Conservation (phyloP, 2,888 invertebrate genomes). For the Liodrosophila aerea region DNA sequence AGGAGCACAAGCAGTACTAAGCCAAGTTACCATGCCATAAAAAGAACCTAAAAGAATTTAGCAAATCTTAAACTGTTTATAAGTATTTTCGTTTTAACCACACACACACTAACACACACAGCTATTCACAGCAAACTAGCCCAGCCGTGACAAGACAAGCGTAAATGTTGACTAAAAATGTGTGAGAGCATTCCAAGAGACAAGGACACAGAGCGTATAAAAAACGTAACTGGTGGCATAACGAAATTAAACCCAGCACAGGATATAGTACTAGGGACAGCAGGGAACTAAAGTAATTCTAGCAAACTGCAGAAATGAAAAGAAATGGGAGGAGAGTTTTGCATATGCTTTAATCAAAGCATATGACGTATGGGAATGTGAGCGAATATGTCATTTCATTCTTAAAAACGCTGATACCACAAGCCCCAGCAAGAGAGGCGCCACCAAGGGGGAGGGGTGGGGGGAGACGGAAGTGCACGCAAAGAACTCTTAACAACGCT, state of each 20-base stretch:
- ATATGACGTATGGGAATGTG: slow-evolving; percentile 64
- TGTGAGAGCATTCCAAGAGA: slow-evolving; percentile 24
- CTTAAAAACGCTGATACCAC: slow-evolving; percentile 50
- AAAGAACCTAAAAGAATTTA: too few species aligned
- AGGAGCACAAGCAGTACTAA: too few species aligned
- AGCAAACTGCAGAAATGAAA: neutral
- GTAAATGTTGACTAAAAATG: too few species aligned
- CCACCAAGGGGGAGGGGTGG: neutral
- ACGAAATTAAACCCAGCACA: slow-evolving; percentile 31
- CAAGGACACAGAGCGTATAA: slow-evolving; percentile 42
- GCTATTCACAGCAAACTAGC: too few species aligned
- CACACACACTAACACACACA: too few species aligned
- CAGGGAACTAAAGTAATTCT: neutral
- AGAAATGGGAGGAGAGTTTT: slow-evolving; percentile 31
- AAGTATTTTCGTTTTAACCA: too few species aligned
- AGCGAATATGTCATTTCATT: slow-evolving; percentile 49
- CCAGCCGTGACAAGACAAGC: too few species aligned
- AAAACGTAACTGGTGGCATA: slow-evolving; percentile 50
- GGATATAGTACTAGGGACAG: too few species aligned
- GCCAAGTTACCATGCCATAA: too few species aligned
- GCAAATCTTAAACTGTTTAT: too few species aligned
- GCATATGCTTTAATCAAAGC: slow-evolving; percentile 67
- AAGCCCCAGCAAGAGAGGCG: neutral
- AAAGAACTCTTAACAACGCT: slow-evolving; percentile 67
- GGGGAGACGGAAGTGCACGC: slow-evolving; percentile 36